Conservation (phyloP, 2,113 vertebrate genomes). For the Azemiops feae region DNA sequence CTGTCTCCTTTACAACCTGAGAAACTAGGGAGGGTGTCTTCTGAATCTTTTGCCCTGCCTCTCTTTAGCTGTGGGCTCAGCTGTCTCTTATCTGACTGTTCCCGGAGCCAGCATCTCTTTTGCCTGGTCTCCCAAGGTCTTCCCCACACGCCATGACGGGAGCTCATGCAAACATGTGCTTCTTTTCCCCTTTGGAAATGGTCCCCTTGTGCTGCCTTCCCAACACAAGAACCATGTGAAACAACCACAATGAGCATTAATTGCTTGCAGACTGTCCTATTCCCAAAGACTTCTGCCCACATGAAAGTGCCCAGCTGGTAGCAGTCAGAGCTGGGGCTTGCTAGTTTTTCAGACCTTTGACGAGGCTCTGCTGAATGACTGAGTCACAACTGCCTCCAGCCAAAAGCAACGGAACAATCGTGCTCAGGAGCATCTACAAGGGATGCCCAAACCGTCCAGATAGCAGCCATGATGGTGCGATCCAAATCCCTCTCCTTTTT, state of each 20-base stretch:
- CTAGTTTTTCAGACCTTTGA: neutral
- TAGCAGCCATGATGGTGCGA: neutral
- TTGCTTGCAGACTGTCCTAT: neutral
- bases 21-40: too few species aligned
- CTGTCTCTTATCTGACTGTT: too few species aligned
- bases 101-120: too few species aligned
- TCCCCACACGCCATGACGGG: too few species aligned
- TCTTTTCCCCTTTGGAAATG: neutral
- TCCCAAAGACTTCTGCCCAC: slow-evolving; percentile 9
- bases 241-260: neutral
- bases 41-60: too few species aligned
- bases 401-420: neutral
- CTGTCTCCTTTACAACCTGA: too few species aligned
- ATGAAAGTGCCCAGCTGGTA: slow-evolving; percentile 1
- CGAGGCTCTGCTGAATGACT: neutral
- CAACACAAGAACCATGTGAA: neutral
- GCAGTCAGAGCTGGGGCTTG: neutral
- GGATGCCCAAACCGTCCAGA: neutral
- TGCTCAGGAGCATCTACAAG: neutral
- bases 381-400: neutral
- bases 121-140: too few species aligned
- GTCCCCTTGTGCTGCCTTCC: neutral
- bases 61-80: too few species aligned
- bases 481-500: neutral
- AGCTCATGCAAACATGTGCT: too few species aligned